Evolutionary conservation across 2,888 invertebrate genomes (phyloP), one percentile per base, ranked within the genome.

Genomic region (Netelia melanura): DNA sequence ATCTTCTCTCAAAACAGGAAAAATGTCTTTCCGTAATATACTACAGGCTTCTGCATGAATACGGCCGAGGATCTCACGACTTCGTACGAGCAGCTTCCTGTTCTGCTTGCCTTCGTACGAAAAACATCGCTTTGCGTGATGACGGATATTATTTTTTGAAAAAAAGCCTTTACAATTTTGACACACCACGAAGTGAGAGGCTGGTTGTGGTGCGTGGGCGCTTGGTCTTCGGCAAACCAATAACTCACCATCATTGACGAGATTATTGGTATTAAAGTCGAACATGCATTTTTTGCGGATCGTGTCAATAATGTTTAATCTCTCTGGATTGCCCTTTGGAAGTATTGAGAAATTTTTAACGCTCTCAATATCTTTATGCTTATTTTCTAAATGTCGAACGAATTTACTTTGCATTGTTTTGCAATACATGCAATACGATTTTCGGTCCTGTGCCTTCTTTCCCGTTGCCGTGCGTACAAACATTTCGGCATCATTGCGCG

Each of bases 1-100:
- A 64, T 87, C 87, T 76, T 86, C 86, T 43, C 84, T 65, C 62
- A 89, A 14, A 1, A 86, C 75, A 1, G 88, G 88, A 70, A 88
- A 86, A 6, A 88, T 21, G 2, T 21, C 67, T 30, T 79, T 25
- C 43, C 84, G 78, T 9, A 86, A 14, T 30, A 8, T 17, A 25
- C n/a, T 10, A 14, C 48, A 11, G 14, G 23, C 11, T 48, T 52
- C 52, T 30, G 5, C 5, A 30, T 5, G 30, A 30, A 30, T 30
- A 30, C 30, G 30, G 30, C 30, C 30, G 5, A 25, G 44, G 11
- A 52, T 52, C 30, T 67, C 30, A 77, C 87, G 89, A 54, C 86
- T 77, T 25, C 86, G 80, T 23, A 85, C 87, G 11, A 83, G 77
- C 11, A 88, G 9, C 30, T 81, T 72, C 25, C 83, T 81, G 8